phyloP scores from a whole-genome alignment of 2,797 vertebrate genomes.

The Neosilurus hyrtlii region DNA sequence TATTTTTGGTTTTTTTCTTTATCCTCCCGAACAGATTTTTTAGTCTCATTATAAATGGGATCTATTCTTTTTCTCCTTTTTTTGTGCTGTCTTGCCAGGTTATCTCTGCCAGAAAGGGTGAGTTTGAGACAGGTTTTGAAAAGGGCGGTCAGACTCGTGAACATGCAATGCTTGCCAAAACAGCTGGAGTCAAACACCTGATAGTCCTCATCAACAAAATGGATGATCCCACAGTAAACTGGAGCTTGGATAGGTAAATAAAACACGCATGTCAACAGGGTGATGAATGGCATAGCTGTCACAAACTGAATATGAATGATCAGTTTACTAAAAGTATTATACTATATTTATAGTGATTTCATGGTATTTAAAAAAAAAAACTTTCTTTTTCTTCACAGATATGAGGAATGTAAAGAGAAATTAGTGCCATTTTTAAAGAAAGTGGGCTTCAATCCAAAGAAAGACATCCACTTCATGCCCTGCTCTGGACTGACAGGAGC shows the following conservation, averaged over 20 bases:
- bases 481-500: conserved; percentile 97
- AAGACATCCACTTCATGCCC: conserved; percentile 99
- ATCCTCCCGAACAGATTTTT: no score
- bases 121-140: conserved; percentile 99
- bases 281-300: not conserved
- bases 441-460: conserved; percentile 99
- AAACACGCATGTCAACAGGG: not conserved
- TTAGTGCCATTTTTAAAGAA: conserved; percentile 98
- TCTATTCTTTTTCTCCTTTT: not conserved
- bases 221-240: conserved; percentile 98
- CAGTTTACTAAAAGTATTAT: not conserved
- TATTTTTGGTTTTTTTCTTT: not conserved
- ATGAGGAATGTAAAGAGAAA: conserved; percentile 99
- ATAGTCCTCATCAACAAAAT: conserved; percentile 99
- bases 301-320: not conserved
- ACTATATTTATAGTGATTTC: not conserved
- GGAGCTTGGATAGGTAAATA: conserved; percentile 92
- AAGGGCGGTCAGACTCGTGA: conserved; percentile 98
- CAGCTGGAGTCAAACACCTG: conserved; percentile 96
- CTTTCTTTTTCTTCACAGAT: conserved; percentile 68
- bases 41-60: not conserved
- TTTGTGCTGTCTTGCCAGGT: conserved; percentile 73
- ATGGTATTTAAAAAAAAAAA: not conserved
- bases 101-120: conserved; percentile 96
- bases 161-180: conserved; percentile 98